Percentiles rank a stretch among this genome's conserved stretches.
These are phyloP conservation scores for Alloplasta piceator DNA, from an alignment of 2,888 invertebrate species.

Conservation along the genomic window DNA sequence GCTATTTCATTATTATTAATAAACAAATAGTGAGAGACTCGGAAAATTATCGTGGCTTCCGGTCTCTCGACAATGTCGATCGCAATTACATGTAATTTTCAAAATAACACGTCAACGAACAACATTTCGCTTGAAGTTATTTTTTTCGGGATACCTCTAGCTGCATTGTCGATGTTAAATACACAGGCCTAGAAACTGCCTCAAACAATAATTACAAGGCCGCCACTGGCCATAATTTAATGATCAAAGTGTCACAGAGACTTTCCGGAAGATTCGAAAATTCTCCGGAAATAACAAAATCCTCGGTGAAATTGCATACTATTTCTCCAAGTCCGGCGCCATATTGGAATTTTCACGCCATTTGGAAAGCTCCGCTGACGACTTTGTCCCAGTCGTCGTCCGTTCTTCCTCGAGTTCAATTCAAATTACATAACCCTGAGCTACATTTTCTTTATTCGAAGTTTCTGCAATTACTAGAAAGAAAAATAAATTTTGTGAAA, in stretches of 20 bases:
- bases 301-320: constrained; percentile 3
- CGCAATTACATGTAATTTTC: not conserved
- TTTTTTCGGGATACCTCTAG: too few relatives aligned
- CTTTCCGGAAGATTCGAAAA: constrained; percentile 22
- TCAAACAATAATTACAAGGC: too few relatives aligned
- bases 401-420: not conserved
- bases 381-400: not conserved
- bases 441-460: not conserved
- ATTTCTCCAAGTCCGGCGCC: not conserved
- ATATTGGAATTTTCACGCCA: constrained; percentile 1
- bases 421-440: not conserved
- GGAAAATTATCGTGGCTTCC: too few relatives aligned
- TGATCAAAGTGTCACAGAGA: constrained; percentile 25
- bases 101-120: too few relatives aligned
- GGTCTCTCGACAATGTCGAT: constrained; percentile 1
- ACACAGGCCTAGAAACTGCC: not conserved
- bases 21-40: too few relatives aligned
- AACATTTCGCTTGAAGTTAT: too few relatives aligned
- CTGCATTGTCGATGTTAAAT: constrained; percentile 2
- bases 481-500: not conserved
- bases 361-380: not conserved
- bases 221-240: not conserved
- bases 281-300: constrained; percentile 21
- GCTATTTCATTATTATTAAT: too few relatives aligned
- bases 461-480: not conserved